A percentile compares a stretch with the other conserved stretches of the same genome.
These are phyloP conservation scores for Bombus affinis DNA, from an alignment of 1,140 invertebrate species.

Conservation along the genomic window DNA sequence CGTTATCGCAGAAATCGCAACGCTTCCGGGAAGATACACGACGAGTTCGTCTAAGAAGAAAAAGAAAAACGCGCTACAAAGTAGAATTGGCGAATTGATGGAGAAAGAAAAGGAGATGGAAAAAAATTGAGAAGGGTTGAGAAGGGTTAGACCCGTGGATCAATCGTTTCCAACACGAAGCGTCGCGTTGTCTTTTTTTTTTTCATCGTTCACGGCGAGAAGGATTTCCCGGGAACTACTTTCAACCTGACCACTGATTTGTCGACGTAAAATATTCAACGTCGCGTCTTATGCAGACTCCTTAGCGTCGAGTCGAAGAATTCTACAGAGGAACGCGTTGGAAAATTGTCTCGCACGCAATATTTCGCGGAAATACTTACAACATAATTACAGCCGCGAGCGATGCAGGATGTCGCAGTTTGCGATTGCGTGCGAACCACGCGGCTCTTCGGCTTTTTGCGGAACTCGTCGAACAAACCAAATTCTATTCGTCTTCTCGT, in stretches of 20 bases:
- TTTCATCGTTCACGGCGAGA: neutral
- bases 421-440: conserved; percentile 46
- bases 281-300: neutral
- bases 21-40: conserved; percentile 10
- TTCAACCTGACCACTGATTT: neutral
- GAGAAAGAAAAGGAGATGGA: neutral
- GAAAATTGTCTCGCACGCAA: conserved; percentile 58
- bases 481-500: neutral
- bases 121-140: neutral
- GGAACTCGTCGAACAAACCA: neutral
- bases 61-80: too few species aligned
- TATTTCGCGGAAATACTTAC: conserved; percentile 61
- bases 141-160: too few species aligned
- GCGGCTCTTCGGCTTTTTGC: neutral
- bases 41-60: too few species aligned
- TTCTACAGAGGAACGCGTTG: conserved; percentile 13
- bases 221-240: neutral
- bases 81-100: too few species aligned
- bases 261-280: conserved; percentile 6
- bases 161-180: neutral
- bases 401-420: conserved; percentile 66
- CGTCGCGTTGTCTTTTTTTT: too few species aligned
- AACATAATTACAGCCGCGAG: conserved; percentile 46
- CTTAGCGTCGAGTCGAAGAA: neutral
- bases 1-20: conserved; percentile 32